phyloP scores from a whole-genome alignment of 2,113 vertebrate species.

The Holacanthus passer region DNA sequence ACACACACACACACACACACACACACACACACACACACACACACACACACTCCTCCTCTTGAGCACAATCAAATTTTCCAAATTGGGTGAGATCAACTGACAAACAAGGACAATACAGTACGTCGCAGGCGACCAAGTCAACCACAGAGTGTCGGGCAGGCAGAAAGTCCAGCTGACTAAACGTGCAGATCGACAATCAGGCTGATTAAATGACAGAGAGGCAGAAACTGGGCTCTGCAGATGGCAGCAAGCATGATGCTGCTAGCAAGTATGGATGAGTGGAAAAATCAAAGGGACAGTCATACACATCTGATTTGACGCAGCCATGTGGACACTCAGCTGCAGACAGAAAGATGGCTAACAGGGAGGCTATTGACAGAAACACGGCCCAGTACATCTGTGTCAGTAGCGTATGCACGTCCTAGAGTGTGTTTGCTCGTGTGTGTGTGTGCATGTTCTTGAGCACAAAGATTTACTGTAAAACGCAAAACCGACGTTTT shows the following conservation, averaged over 20 bases:
- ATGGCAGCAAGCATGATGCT: constrained; percentile 41
- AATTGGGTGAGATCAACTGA: constrained; percentile 25
- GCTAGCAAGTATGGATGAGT: constrained; percentile 65
- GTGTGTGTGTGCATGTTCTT: constrained; percentile 1
- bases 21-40: not conserved
- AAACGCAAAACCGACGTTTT: constrained; percentile 12
- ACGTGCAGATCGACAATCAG: constrained; percentile 24
- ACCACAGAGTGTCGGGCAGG: constrained; percentile 15
- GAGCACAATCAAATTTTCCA: constrained; percentile 44
- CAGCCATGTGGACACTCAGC: constrained; percentile 46
- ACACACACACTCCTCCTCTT: not conserved
- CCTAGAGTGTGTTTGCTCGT: not conserved
- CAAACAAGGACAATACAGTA: constrained; percentile 30
- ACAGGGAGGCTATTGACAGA: constrained; percentile 69
- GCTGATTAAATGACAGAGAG: constrained; percentile 44
- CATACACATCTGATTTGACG: constrained; percentile 76
- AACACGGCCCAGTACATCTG: constrained; percentile 43
- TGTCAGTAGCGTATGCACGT: constrained; percentile 35
- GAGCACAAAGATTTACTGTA: constrained; percentile 23
- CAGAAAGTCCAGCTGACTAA: constrained; percentile 25
- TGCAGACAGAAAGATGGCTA: constrained; percentile 51
- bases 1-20: not conserved
- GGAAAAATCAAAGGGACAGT: constrained; percentile 81
- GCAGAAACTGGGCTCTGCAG: constrained; percentile 44
- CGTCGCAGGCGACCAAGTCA: constrained; percentile 9